Percentiles rank a stretch among this genome's conserved stretches.
Conservation (phyloP, 23 tunicate species). For the Clavelina lepadiformis region DNA sequence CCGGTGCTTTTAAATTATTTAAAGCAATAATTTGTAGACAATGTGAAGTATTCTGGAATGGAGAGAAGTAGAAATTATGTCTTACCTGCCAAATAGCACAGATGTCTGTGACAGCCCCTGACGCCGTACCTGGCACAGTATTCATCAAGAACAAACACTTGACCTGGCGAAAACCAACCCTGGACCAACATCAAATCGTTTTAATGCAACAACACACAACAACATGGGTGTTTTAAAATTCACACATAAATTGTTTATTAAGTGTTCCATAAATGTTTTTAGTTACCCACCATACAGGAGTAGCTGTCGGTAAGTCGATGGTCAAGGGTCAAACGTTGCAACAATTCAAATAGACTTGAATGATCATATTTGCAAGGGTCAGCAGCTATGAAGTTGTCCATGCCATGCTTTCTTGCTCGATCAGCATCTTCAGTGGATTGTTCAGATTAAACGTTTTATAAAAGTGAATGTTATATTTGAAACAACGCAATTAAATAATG, state of each 20-base stretch:
- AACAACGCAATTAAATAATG: not conserved
- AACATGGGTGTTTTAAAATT: not conserved
- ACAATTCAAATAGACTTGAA: conserved; percentile 70
- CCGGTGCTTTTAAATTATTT: too few relatives aligned
- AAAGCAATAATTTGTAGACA: too few relatives aligned
- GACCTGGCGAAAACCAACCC: conserved; percentile 99
- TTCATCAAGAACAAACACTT: conserved; percentile 93
- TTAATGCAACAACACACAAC: not conserved
- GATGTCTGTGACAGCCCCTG: conserved; percentile 86
- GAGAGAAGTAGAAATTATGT: too few relatives aligned
- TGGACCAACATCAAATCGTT: not conserved
- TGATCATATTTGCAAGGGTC: conserved; percentile 95
- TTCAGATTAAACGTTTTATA: not conserved
- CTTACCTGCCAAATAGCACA: conserved; percentile 83
- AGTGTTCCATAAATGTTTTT: not conserved
- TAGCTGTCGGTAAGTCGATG: conserved; percentile 92
- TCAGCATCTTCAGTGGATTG: conserved; percentile 49
- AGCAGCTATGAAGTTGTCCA: conserved; percentile 78
- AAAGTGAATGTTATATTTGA: not conserved
- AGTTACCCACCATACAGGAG: conserved; percentile 70
- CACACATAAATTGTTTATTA: not conserved
- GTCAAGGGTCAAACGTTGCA: conserved; percentile 70
- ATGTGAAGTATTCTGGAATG: too few relatives aligned
- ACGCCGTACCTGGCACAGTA: conserved; percentile 98
- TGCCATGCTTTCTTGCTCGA: conserved; percentile 49